Base-by-base conservation (phyloP, 2,113 vertebrate species). In the Myocastor coypus region DNA sequence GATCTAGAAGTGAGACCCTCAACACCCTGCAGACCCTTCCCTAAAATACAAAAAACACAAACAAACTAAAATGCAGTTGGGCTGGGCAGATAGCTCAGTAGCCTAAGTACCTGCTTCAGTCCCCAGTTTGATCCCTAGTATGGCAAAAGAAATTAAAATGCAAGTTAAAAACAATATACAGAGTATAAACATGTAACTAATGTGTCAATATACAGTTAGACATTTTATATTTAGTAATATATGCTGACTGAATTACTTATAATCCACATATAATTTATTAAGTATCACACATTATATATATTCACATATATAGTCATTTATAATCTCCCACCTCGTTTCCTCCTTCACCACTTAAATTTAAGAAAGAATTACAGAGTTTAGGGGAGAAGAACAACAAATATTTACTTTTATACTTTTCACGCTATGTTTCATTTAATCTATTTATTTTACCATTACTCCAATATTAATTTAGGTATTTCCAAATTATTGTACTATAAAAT, bases 341-440 rank as follows among this genome's bases (percentile, higher is more conserved):
- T 88, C 9, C n/a, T 81, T 69, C 30, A 68, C 22, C 52, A 93
- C 55, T 93, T 90, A 93, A 88, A 92, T 64, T 94, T 91, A 94
- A 75, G 61, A 71, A 28, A 71, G 12, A 80, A 61, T 0, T 26
- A 1, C 0, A 89, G 88, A 94, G 64, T 71, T 75, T 34, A 63
- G 34, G 22, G 19, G 26, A 85, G 7, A 37, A 91, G 34, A 75
- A 95, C 93, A 75, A 69, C 5, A 50, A 96, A 11, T 84, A 82
- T 17, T 95, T 83, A 77, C 46, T 85, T 89, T 83, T 10, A 5
- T 66, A 80, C 8, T 81, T 75, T 89, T 30, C 88, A 13, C 10
- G 68, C 73, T 85, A 77, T 0, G 66, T 5, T 82, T 95, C 50
- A 86, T 16, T 94, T 71, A 89, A 78, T 63, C 83, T 91, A 63